Conservation (phyloP, 2,888 invertebrate species). For the Apotomis turbidana region DNA sequence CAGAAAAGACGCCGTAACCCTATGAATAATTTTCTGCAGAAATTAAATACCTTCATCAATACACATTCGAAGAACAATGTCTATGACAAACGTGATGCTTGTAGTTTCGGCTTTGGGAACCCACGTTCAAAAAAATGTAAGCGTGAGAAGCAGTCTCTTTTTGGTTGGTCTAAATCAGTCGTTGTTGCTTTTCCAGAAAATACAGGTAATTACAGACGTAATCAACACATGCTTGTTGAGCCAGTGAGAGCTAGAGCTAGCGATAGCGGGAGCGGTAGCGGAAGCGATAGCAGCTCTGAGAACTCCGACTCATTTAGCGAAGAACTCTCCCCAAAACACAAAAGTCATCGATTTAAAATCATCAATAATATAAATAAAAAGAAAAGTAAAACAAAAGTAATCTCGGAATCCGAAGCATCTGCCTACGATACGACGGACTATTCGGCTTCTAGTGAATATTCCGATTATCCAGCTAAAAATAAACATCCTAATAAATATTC, state of each 20-base stretch:
- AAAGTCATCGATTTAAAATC: neutral
- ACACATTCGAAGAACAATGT: neutral
- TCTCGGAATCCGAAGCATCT: neutral
- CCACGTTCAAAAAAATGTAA: neutral
- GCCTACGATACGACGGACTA: neutral
- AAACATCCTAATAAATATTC: neutral
- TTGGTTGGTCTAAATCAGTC: neutral
- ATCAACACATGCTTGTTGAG: slow-evolving; percentile 1
- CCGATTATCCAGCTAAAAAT: neutral
- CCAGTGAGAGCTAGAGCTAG: neutral
- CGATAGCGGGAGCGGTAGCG: no score
- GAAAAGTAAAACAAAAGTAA: neutral
- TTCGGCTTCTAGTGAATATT: no score
- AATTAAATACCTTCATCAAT: slow-evolving; percentile 1
- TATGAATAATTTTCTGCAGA: neutral
- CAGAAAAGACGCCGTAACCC: neutral
- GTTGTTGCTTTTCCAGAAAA: neutral
- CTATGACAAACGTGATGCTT: neutral
- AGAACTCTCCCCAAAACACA: neutral
- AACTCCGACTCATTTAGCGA: no score
- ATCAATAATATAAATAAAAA: neutral
- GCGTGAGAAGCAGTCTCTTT: neutral
- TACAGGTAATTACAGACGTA: neutral
- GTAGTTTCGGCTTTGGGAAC: neutral
- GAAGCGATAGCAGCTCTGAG: no score